Base-by-base conservation (phyloP, 2,797 vertebrate species). In the Lycodopsis pacificus region DNA sequence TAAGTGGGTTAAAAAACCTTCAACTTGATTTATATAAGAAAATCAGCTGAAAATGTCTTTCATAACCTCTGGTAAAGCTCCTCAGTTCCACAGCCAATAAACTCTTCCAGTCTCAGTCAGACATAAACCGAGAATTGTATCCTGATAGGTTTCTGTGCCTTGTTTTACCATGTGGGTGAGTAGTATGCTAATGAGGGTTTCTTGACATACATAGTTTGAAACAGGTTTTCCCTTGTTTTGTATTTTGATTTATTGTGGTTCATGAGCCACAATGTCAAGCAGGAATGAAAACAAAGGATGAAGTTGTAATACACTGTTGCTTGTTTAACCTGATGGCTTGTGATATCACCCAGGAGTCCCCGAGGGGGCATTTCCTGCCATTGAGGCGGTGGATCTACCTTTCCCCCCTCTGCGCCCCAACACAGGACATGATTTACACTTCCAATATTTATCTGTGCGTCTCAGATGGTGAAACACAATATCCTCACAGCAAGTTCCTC, bases 331-430 rank as follows among this genome's bases (percentile, higher is more conserved):
- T 80, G 40, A 80, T 68, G 27, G 30, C 17, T 76, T 51, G 22
- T 54, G 63, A 63, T 46, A 44, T 65, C 0, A 49, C 7, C 1
- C 7, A 12, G 30, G 46, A 54, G 51, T 48, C 78, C 27, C 4
- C 6, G 0, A 30, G 53, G 62, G 58, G 48, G 6, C 48, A 76
- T 61, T 92, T 93, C 90, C 91, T 93, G 77, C 81, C 7, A 90
- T 91, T 93, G 85, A 92, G 11, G 32, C 12, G 0, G 30, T 44
- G 22, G 56, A 12, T 58, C 57, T 69, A 79, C 51, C 63, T 49
- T 38, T 34, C 5, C 3, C 44, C 30, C 19, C 0, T 7, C 20
- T 4, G 6, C 0, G 32, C 42, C 62, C 65, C 34, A 49, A 30
- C 58, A 22, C 67, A 81, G 80, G 79, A 65, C 66, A 36, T 72